Conservation (phyloP, 2,113 vertebrate species). For the Psittacula cyanocephala region DNA sequence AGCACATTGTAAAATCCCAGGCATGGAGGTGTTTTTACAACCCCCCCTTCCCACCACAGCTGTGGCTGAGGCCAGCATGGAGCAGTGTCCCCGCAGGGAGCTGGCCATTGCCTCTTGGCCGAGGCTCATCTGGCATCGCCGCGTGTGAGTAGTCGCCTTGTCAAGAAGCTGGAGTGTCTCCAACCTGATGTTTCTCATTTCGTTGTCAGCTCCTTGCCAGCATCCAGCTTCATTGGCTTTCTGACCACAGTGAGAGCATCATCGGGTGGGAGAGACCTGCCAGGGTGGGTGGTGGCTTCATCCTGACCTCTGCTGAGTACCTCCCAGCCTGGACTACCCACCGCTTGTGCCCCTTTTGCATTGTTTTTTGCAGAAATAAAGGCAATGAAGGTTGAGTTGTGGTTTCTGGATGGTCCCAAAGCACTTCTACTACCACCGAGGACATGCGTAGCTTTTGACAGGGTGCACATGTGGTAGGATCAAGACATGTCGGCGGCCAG, state of each 20-base stretch:
- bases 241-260: background rate
- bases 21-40: background rate
- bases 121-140: background rate
- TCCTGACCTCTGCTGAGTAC: background rate
- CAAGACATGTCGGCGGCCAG: fast-evolving
- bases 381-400: background rate
- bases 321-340: background rate
- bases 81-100: background rate
- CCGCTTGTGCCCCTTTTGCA: background rate
- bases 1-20: background rate
- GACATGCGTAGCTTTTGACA: fast-evolving
- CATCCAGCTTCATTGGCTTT: background rate
- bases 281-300: background rate
- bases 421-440: fast-evolving
- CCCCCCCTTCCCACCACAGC: background rate
- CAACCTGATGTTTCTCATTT: conserved; percentile 39
- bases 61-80: background rate
- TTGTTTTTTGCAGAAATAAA: background rate
- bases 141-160: background rate
- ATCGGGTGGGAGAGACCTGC: background rate
- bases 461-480: fast-evolving
- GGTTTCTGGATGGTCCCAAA: background rate
- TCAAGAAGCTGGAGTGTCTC: conserved; percentile 21
- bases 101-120: background rate
- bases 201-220: background rate